phyloP scores from a whole-genome alignment of 2,888 invertebrate genomes.

The Apotomis capreana region DNA sequence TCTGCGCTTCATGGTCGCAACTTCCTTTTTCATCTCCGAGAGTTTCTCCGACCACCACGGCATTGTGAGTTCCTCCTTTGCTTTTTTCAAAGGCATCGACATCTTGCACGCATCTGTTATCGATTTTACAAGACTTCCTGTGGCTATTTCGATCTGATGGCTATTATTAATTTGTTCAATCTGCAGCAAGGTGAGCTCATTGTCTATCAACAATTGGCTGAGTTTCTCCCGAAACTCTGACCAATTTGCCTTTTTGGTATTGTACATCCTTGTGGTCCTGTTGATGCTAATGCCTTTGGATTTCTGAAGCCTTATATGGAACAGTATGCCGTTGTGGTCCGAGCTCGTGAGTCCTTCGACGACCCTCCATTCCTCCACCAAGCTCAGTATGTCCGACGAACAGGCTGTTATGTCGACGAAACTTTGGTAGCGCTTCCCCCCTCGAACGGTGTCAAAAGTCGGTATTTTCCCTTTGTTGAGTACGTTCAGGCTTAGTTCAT shows the following conservation, averaged over 20 bases:
- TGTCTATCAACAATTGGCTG: background rate
- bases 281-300: background rate
- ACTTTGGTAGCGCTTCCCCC: conserved; percentile 39
- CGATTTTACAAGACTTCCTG: background rate
- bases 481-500: conserved; percentile 44
- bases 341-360: conserved; percentile 20
- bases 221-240: background rate
- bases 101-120: background rate
- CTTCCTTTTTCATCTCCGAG: too few species aligned
- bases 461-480: conserved; percentile 47
- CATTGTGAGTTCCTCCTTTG: too few species aligned
- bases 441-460: conserved; percentile 47
- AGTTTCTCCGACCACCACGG: too few species aligned
- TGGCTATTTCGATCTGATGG: background rate
- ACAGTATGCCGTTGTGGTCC: conserved; percentile 35
- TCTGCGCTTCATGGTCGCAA: too few species aligned
- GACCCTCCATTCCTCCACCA: conserved; percentile 41
- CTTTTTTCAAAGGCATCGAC: too few species aligned
- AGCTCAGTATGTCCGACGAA: conserved; percentile 30
- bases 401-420: conserved; percentile 49
- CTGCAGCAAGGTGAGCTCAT: background rate
- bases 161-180: background rate
- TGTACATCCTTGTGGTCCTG: background rate
- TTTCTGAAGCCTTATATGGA: conserved; percentile 1
- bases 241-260: conserved; percentile 13